phyloP scores from a whole-genome alignment of 2,113 vertebrate species.

The Formicarius rufipectus region DNA sequence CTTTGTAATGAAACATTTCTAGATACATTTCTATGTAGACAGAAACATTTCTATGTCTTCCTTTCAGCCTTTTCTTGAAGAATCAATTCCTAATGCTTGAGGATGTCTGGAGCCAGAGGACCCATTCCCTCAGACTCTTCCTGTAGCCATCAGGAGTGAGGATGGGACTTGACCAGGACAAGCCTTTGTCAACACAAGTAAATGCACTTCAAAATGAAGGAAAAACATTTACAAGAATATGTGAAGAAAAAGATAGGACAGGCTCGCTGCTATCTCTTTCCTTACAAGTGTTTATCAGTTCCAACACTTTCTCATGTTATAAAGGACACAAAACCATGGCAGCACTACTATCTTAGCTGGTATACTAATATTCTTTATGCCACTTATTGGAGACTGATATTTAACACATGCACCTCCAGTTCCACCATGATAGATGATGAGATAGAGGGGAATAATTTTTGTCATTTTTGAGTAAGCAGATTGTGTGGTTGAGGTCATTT shows the following conservation, averaged over 20 bases:
- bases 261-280: neutral
- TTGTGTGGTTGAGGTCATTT: neutral
- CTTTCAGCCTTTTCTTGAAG: neutral
- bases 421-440: neutral
- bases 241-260: neutral
- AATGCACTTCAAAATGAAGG: neutral
- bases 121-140: neutral
- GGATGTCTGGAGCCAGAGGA: neutral
- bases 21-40: fast-evolving
- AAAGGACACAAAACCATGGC: neutral
- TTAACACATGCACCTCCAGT: neutral
- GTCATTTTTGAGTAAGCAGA: neutral
- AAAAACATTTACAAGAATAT: neutral
- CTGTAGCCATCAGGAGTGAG: neutral
- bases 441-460: neutral
- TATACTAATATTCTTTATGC: neutral
- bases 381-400: neutral
- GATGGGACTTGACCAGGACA: neutral
- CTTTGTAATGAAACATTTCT: neutral
- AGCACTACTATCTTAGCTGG: neutral
- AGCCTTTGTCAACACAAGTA: neutral
- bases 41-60: neutral
- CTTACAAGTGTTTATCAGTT: neutral
- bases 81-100: neutral
- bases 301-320: neutral